Evolutionary conservation across 2,888 invertebrate species (phyloP).

Genomic region (Rhingia campestris): DNA sequence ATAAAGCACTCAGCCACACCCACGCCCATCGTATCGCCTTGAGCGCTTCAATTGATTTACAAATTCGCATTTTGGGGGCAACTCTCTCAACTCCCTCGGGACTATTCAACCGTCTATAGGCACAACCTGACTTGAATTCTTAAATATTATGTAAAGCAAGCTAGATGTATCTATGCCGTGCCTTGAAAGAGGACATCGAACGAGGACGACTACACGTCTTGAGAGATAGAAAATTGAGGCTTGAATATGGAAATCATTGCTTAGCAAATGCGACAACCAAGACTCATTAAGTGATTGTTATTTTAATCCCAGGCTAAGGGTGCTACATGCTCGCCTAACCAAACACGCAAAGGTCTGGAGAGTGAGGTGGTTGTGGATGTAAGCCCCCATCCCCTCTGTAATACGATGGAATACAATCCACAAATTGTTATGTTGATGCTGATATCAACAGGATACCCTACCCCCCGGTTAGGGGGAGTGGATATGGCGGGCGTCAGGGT

Average conservation of each 20-base stretch:
- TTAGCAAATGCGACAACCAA: conserved; percentile 66
- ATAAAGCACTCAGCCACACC: conserved; percentile 22
- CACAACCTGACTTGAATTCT: conserved; percentile 58
- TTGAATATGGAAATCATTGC: conserved; percentile 70
- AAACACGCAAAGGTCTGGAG: conserved; percentile 26
- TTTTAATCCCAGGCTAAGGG: conserved; percentile 64
- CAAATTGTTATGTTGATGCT: conserved; percentile 54
- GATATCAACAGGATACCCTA: conserved; percentile 51
- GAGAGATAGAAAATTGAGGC: conserved; percentile 28
- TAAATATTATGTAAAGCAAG: conserved; percentile 43
- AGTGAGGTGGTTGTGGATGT: background rate
- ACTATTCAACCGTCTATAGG: conserved; percentile 27
- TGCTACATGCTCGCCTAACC: conserved; percentile 55
- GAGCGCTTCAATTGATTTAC: conserved; percentile 65
- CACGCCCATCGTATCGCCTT: background rate
- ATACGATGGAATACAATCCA: conserved; percentile 36
- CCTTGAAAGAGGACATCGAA: background rate
- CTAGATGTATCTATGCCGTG: conserved; percentile 14
- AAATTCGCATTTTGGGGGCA: conserved; percentile 47
- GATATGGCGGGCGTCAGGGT: conserved; percentile 6
- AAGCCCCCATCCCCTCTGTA: background rate
- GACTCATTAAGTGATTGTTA: conserved; percentile 71
- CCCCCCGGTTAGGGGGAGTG: background rate
- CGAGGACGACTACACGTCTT: background rate
- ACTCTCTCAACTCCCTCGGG: background rate